Base-by-base conservation (phyloP, 2,888 invertebrate species). In the Cephus pygmeus region DNA sequence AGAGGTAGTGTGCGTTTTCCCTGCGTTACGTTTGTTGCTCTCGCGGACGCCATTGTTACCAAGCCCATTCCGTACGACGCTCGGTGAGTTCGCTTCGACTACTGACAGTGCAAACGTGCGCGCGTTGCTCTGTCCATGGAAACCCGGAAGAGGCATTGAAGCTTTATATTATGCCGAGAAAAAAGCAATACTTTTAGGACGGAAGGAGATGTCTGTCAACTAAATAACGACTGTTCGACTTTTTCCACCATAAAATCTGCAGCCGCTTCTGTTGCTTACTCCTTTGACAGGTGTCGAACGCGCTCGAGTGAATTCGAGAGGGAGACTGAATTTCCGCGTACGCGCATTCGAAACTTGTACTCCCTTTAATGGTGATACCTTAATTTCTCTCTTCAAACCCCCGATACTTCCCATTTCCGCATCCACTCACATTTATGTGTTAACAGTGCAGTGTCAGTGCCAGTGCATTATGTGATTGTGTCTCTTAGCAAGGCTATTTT, bases 21-120 rank as follows among this genome's bases (percentile, higher is more conserved):
- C 75, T 73, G 68, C 81, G 81, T 82, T 75, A 79, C 79, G 76
- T 81, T 79, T 31, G 78, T 78, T 56, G 69, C 73, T 75, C 80
- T 80, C 75, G 77, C 81, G 81, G 83, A 84, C 85, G 85, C 83
- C 85, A 85, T 85, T 84, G 83, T 85, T 84, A 82, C 81, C 83
- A 79, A 81, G 80, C 79, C 81, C 79, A 69, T 75, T 74, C 34
- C 73, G 40, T 34, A 73, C 78, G 76, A 76, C 78, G 76, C 78
- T 78, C 73, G 71, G 15, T 73, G 56, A 56, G 56, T 71, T 75
- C 33, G 30, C 71, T 31, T 71, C 31, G 71, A 71, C 71, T 31
- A 33, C 71, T 33, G 71, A 71, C 71, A 33, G 30, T 71, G 71
- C 71, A 56, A 56, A 56, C 40, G 40, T 56, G 40, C 40, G 40